Evolutionary conservation across 2,888 invertebrate species (phyloP), one percentile per base, ranked within the genome.

Genomic region (Heliconius sara): DNA sequence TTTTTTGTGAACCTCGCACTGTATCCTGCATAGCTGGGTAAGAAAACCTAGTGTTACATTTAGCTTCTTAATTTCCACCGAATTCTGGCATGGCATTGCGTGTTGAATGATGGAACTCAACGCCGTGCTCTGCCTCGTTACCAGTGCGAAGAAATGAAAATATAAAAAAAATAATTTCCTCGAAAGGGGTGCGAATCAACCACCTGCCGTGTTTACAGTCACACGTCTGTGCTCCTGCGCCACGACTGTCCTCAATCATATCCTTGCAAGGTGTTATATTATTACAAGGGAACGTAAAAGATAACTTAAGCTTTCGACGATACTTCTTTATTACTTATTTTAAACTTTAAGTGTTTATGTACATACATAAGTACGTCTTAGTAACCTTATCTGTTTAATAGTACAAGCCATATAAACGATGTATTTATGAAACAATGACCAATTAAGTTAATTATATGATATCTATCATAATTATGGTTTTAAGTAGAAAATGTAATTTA

Each of bases 371-470:
- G 5, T 47, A 47, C 22, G 52, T 6, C 13, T n/a, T 22, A 12
- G 22, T 25, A n/a, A 68, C 39, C 39, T 43, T 68, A 68, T 68
- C 68, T 43, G 68, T 43, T 68, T n/a, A 39, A 68, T 68, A 68
- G 43, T 68, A 43, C 43, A 43, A 39, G n/a, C 39, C 2, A 13
- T 43, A 43, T 68, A 43, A 16, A 25, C n/a, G n/a, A 68, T 43
- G 39, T 43, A 68, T 68, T n/a, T 68, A 39, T 68, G 13, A 68
- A 68, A 68, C 43, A 68, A 68, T 68, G 25, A 68, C n/a, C 68
- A 43, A 68, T 68, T 43, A 13, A 39, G 43, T 43, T 68, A 68
- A 9, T 34, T 39, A 66, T 30, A 66, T 9, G 34, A 68, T 43
- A 68, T 68, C 68, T 68, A n/a, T 39, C 34, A 39, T n/a, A 25